Conservation (phyloP, 2,888 invertebrate species). For the Drosophila barbarae region DNA sequence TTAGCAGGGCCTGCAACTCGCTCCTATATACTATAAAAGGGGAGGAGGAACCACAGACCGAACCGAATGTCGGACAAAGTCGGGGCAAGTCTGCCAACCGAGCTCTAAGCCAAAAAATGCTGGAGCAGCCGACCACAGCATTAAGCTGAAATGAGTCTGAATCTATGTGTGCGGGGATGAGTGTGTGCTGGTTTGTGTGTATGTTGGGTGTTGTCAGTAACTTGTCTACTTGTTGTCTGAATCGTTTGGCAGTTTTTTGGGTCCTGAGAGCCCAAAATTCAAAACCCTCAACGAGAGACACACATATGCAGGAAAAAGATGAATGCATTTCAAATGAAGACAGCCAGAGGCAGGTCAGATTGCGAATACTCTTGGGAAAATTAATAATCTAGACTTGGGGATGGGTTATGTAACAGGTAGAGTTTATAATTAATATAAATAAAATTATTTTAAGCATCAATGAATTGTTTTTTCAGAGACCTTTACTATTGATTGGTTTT, state of each 20-base stretch:
- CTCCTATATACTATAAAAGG: conserved; percentile 17
- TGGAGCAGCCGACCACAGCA: conserved; percentile 53
- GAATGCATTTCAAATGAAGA: conserved; percentile 68
- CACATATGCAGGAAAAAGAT: conserved; percentile 54
- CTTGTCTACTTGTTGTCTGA: conserved; percentile 67
- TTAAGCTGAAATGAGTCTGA: conserved; percentile 47
- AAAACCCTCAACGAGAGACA: conserved; percentile 39
- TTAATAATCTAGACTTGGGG: neutral
- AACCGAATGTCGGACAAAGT: conserved; percentile 50
- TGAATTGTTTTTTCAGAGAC: neutral
- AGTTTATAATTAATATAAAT: too few species aligned
- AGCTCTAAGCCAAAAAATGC: conserved; percentile 49
- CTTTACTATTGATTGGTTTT: neutral
- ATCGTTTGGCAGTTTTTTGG: conserved; percentile 54
- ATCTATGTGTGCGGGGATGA: conserved; percentile 16
- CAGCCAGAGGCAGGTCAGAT: conserved; percentile 20
- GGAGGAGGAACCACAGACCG: conserved; percentile 48
- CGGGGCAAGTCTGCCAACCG: conserved; percentile 9
- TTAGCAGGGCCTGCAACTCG: conserved; percentile 49
- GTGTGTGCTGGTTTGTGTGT: conserved; percentile 6
- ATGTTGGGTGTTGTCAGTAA: conserved; percentile 52
- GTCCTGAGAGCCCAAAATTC: conserved; percentile 37
- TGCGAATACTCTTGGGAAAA: neutral
- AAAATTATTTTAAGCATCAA: neutral
- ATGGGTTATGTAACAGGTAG: neutral